A percentile compares a stretch with the other conserved stretches of the same genome.
Conservation (phyloP, 2,113 vertebrate species). For the Formicarius rufipectus region DNA sequence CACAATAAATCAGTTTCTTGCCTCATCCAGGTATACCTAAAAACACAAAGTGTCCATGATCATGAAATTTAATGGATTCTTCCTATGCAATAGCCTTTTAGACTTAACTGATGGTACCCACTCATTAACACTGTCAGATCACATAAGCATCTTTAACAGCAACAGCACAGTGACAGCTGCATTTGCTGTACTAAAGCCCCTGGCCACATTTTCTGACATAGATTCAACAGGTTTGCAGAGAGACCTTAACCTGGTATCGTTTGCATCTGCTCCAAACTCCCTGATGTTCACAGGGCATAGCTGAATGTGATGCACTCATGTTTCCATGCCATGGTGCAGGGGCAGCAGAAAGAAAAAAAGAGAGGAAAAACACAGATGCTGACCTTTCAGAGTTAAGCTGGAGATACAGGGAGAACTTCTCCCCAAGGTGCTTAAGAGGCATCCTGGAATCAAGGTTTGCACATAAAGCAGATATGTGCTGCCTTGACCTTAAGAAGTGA, state of each 20-base stretch:
- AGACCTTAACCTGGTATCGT: background rate
- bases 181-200: background rate
- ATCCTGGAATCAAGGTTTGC: background rate
- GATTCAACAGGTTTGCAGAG: background rate
- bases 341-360: fast-evolving
- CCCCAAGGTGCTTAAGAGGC: background rate
- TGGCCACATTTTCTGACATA: background rate
- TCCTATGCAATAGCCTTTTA: background rate
- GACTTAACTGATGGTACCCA: background rate
- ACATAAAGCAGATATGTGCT: background rate
- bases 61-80: background rate
- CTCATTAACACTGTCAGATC: slow-evolving; percentile 9
- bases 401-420: background rate
- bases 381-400: background rate
- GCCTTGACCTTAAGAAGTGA: background rate
- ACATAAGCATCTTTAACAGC: background rate
- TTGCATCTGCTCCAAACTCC: background rate
- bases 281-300: background rate
- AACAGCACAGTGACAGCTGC: background rate
- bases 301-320: background rate
- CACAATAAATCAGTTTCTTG: background rate
- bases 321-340: background rate
- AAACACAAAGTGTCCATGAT: background rate
- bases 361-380: background rate
- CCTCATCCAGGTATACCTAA: background rate